Evolutionary conservation across 2,113 vertebrate species (phyloP).

Genomic region (Zosterops lateralis): DNA sequence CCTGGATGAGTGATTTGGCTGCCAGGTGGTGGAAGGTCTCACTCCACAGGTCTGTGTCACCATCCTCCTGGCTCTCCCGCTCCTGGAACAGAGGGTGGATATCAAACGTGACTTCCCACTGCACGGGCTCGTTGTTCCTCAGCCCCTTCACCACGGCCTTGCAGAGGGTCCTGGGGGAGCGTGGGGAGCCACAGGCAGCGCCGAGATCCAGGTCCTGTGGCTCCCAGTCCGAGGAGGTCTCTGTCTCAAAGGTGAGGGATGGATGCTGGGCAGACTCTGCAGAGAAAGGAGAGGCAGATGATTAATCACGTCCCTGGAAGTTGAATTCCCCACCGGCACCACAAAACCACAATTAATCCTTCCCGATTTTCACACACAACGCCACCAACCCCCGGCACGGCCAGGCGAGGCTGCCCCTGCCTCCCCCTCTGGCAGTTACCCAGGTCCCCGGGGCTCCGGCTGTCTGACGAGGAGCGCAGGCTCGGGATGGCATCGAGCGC

Average conservation of each 20-base stretch:
- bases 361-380: fast-evolving
- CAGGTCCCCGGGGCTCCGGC: constrained; percentile 78
- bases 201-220: neutral
- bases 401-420: fast-evolving
- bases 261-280: constrained; percentile 76
- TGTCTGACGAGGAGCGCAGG: constrained; percentile 76
- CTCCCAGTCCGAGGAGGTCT: constrained; percentile 58
- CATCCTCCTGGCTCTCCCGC: constrained; percentile 66
- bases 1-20: constrained; percentile 86
- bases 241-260: constrained; percentile 64
- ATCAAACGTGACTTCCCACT: constrained; percentile 91
- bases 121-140: constrained; percentile 74
- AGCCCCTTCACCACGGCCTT: constrained; percentile 88
- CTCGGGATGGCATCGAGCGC: neutral
- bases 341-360: neutral
- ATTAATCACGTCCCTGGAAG: neutral
- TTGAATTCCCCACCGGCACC: neutral
- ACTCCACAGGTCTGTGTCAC: constrained; percentile 84
- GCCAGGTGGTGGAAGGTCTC: constrained; percentile 96
- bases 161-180: constrained; percentile 63
- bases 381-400: fast-evolving
- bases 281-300: neutral
- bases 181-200: neutral
- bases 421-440: constrained; percentile 65
- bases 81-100: constrained; percentile 79